Conservation (phyloP, 2,888 invertebrate genomes). For the Eurytoma californica region DNA sequence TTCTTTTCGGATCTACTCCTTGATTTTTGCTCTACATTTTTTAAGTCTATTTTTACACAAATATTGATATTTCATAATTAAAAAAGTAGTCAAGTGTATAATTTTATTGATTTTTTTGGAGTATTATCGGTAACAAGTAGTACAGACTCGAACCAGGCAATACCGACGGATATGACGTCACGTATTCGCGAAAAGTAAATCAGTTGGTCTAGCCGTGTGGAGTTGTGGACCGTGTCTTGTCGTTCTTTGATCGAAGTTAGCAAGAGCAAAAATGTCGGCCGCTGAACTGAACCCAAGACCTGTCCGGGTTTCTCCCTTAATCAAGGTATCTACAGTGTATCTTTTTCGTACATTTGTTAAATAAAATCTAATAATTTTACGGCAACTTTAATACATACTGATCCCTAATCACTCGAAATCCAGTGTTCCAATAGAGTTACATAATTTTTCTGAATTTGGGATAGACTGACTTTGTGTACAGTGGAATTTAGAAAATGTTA, state of each 20-base stretch:
- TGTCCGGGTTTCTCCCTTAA: conserved; percentile 87
- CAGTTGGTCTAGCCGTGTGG: conserved; percentile 16
- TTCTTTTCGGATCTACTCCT: no score
- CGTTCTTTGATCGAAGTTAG: conserved; percentile 35
- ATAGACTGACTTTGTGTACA: conserved; percentile 12
- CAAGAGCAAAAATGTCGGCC: conserved; percentile 69
- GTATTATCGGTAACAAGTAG: neutral
- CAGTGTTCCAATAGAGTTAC: conserved; percentile 29
- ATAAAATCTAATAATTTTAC: neutral
- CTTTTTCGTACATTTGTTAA: neutral
- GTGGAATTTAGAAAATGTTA: neutral
- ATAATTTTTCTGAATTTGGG: conserved; percentile 34
- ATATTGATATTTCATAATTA: no score
- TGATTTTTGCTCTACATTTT: no score
- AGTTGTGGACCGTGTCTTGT: conserved; percentile 17
- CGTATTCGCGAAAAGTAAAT: neutral
- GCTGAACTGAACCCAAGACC: conserved; percentile 75
- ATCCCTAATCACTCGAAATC: neutral
- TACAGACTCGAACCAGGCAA: conserved; percentile 24
- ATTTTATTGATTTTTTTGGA: no score
- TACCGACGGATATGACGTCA: conserved; percentile 53
- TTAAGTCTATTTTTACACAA: no score
- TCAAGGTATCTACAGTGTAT: conserved; percentile 78
- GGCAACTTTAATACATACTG: neutral
- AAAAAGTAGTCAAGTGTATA: no score